phyloP scores from a whole-genome alignment of 2,113 vertebrate genomes.

The Corvus cornix region DNA sequence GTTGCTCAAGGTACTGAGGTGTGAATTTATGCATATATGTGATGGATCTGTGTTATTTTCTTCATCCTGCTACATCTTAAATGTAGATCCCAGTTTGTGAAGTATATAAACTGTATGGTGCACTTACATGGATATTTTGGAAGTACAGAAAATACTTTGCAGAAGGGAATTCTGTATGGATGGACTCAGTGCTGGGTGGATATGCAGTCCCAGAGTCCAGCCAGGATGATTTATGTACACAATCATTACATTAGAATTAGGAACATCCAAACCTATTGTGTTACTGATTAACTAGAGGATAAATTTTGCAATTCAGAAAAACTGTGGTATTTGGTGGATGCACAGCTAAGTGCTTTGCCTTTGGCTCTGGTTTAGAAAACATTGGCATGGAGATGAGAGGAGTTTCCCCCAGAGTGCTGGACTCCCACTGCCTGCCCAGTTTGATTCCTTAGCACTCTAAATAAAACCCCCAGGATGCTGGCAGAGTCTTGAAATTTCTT shows the following conservation, averaged over 20 bases:
- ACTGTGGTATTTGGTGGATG: neutral
- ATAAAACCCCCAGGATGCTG: slow-evolving; percentile 34
- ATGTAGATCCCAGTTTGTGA: neutral
- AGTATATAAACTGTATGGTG: neutral
- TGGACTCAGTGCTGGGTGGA: neutral
- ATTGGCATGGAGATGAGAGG: neutral
- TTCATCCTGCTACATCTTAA: neutral
- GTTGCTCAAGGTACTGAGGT: neutral
- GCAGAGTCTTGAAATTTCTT: slow-evolving; percentile 8
- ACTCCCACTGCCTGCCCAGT: slow-evolving; percentile 24
- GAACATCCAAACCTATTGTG: neutral
- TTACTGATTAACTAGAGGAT: neutral
- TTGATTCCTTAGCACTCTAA: slow-evolving; percentile 39
- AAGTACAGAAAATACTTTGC: neutral
- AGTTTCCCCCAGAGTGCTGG: neutral
- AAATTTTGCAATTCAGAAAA: neutral
- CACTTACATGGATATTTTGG: neutral
- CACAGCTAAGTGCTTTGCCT: neutral
- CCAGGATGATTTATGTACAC: neutral
- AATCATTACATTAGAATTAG: neutral
- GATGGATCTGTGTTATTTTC: neutral
- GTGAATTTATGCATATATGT: neutral
- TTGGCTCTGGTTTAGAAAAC: slow-evolving; percentile 41
- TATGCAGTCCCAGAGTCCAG: neutral
- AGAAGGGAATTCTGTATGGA: neutral